phyloP scores from a whole-genome alignment of 2,888 invertebrate genomes.

The Neelides folsomi region DNA sequence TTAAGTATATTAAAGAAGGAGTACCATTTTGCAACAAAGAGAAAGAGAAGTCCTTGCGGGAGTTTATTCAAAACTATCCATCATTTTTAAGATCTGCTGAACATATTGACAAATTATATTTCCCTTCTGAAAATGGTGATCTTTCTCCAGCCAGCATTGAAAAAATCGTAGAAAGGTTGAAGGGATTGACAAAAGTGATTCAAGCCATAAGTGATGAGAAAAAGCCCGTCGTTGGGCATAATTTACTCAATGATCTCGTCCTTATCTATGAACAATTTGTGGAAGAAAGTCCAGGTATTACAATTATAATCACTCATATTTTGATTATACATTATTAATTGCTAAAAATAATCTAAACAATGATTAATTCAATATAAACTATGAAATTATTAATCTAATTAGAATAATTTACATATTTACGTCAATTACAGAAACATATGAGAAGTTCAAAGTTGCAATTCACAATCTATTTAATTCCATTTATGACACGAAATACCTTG shows the following conservation, averaged over 20 bases:
- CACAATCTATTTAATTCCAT: slow-evolving; percentile 51
- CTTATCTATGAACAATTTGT: slow-evolving; percentile 59
- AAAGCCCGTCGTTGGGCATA: slow-evolving; percentile 66
- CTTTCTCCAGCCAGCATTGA: slow-evolving; percentile 37
- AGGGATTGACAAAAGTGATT: slow-evolving; percentile 57
- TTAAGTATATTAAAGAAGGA: slow-evolving; percentile 54
- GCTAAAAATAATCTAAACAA: no score
- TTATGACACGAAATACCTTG: slow-evolving; percentile 61
- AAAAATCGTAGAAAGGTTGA: slow-evolving; percentile 41
- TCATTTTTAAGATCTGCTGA: slow-evolving; percentile 18
- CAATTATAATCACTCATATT: no score
- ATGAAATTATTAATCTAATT: not conserved
- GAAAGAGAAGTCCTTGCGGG: slow-evolving; percentile 9
- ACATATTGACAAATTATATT: slow-evolving; percentile 2
- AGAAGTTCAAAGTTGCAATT: slow-evolving; percentile 50
- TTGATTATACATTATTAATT: no score
- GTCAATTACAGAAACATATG: slow-evolving; percentile 43
- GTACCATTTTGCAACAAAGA: slow-evolving; percentile 49
- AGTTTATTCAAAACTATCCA: slow-evolving; percentile 15
- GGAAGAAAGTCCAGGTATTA: slow-evolving; percentile 49
- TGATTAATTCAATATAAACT: no score
- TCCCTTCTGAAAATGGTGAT: not conserved
- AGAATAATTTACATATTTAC: not conserved
- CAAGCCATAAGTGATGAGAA: slow-evolving; percentile 45
- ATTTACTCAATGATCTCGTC: slow-evolving; percentile 55